Conservation (phyloP, 2,888 invertebrate genomes). For the Drosophila trichaetosa region DNA sequence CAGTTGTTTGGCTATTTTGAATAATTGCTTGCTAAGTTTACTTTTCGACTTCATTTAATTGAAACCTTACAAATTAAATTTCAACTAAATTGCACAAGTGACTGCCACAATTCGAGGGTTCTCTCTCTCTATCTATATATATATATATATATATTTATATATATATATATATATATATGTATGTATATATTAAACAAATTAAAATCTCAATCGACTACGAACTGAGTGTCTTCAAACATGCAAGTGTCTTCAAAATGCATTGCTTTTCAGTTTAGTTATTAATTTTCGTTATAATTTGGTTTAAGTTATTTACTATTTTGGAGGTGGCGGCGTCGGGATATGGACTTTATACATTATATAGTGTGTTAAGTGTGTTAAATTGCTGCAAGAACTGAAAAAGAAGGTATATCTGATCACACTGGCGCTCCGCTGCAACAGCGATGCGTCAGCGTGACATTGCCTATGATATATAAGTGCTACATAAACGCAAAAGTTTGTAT, state of each 20-base stretch:
- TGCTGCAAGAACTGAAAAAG: constrained; percentile 57
- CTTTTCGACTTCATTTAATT: constrained; percentile 39
- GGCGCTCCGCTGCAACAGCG: constrained; percentile 46
- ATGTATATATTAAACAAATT: constrained; percentile 6
- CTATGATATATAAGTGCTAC: constrained; percentile 78
- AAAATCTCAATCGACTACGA: constrained; percentile 54
- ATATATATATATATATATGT: neutral
- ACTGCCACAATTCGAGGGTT: constrained; percentile 55
- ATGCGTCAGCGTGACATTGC: constrained; percentile 57
- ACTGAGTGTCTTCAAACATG: constrained; percentile 46
- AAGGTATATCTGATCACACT: constrained; percentile 40
- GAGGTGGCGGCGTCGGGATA: constrained; percentile 80
- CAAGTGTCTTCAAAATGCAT: constrained; percentile 44
- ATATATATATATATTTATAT: neutral
- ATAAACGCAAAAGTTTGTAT: constrained; percentile 84
- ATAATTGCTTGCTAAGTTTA: constrained; percentile 41
- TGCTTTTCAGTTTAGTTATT: constrained; percentile 29
- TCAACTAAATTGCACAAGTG: constrained; percentile 70
- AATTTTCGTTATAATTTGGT: constrained; percentile 21
- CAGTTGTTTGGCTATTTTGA: constrained; percentile 77
- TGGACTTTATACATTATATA: constrained; percentile 63
- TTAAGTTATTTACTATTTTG: constrained; percentile 58
- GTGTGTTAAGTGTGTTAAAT: constrained; percentile 32
- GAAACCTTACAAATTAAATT: constrained; percentile 73
- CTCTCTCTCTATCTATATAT: constrained; percentile 8